Base-by-base conservation (phyloP, 2,797 vertebrate species). In the Enteromius treurensis region DNA sequence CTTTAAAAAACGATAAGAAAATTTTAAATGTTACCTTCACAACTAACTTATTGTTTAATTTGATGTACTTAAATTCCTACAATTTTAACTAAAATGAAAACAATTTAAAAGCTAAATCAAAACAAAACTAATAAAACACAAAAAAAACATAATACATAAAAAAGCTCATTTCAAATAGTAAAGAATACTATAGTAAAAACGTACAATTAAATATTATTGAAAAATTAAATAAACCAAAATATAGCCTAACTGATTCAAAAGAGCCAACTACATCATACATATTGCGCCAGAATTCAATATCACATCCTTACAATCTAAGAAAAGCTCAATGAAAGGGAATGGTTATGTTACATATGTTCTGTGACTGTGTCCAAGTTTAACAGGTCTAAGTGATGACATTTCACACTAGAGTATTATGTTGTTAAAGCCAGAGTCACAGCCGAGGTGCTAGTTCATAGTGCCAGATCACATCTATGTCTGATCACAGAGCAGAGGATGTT, bases 381-480 rank as follows among this genome's bases (percentile, higher is more conserved):
- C 76, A 86, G 75, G 77, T 68, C 45, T 47, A 79, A 79, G 58
- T 65, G 69, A 74, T 64, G 69, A 21, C 14, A 51, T 62, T 51
- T 40, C 26, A 76, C 49, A 73, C 69, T 76, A 13, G 17, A 80
- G 55, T 62, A 65, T 14, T 70, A 71, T 69, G 47, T 60, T 51
- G 55, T 77, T 84, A 45, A 64, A 42, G 73, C 65, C 71, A 67
- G 23, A 74, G 82, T 86, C 70, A 81, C 73, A 77, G 55, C 64
- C 49, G 70, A 80, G 75, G 83, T 78, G 77, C 23, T 26, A 81
- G 68, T 69, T 80, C 70, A 79, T 26, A 79, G 62, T 71, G 86
- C 58, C 83, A 84, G 37, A 80, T 81, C 80, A 62, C 55, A 89
- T 89, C 79, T 84, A 73, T 60, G 82, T 89, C 89, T 86, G 75